Evolutionary conservation across 2,888 invertebrate species (phyloP), one percentile per base, ranked within the genome.

Genomic region (Elysia crispata): DNA sequence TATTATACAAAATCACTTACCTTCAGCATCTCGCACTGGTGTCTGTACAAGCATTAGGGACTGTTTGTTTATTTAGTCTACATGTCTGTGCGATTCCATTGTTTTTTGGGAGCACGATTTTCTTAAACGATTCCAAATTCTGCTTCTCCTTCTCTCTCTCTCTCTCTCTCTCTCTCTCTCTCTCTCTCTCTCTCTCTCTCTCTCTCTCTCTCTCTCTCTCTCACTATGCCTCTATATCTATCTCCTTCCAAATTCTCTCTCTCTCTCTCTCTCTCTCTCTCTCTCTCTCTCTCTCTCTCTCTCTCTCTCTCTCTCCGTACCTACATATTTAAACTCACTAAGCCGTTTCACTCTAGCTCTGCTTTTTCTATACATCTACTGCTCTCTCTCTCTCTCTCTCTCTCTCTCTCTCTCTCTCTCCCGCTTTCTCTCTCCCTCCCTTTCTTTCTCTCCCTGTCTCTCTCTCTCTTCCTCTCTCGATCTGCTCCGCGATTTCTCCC

Each of bases 111-210:
- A 6, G 31, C 33, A 41, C n/a, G n/a, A 11, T 75, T 23, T 75
- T 23, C 60, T 23, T 75, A n/a, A 33, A n/a, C n/a, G 15, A 5
- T 31, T 60, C 23, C 25, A 13, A 11, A 25, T 15, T 64, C 41
- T 41, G 41, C 11, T 11, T 41, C 41, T 41, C 41, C 11, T 11
- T 41, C 41, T n/a, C n/a, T 41, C 49, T 70, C 41, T 41, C 70
- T 41, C 33, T 33, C 70, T 41, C 41, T 49, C 33, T 23, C 70
- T 70, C 33, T 70, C 33, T 49, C 70, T 15, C 41, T 49, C 41
- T 70, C 33, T 70, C 33, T 70, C 66, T 28, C 28, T 28, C 28
- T 28, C 66, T 67, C 28, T 1, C 49, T 70, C 49, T 70, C 70
- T 70, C 70, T 41, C 41, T 25, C 49, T 49, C 11, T 6, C 41